Evolutionary conservation across 2,888 invertebrate species (phyloP).

Genomic region (Rhagium mordax): DNA sequence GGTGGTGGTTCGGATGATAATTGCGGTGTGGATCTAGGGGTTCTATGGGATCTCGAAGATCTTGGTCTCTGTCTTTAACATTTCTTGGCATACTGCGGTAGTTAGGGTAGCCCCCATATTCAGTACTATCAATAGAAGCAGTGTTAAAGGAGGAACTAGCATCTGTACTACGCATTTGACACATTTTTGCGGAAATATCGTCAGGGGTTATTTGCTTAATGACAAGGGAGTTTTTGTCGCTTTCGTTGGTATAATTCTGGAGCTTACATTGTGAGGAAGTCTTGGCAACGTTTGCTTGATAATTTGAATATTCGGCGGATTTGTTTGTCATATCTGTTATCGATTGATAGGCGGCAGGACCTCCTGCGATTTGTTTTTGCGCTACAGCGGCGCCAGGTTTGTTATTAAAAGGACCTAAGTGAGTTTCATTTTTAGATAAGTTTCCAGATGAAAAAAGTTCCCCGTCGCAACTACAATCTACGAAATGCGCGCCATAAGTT

Average conservation of each 20-base stretch:
- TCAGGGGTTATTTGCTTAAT: not conserved
- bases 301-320: constrained; percentile 29
- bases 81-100: constrained; percentile 56
- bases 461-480: constrained; percentile 47
- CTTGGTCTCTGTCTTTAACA: constrained; percentile 58
- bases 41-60: constrained; percentile 62
- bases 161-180: constrained; percentile 48
- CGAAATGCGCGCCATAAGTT: constrained; percentile 44
- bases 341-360: constrained; percentile 57
- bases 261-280: not conserved
- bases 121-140: constrained; percentile 57
- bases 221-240: not conserved
- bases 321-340: constrained; percentile 57
- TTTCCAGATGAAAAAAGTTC: constrained; percentile 31
- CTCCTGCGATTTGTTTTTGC: constrained; percentile 36
- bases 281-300: no score
- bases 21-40: constrained; percentile 57
- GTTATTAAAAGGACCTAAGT: constrained; percentile 34
- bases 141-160: constrained; percentile 52
- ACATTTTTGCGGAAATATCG: constrained; percentile 11
- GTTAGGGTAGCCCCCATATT: constrained; percentile 60
- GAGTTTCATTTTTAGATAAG: constrained; percentile 36
- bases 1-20: constrained; percentile 53
- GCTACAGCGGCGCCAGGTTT: not conserved
- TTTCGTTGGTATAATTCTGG: not conserved